Percentiles rank a stretch among this genome's conserved stretches.
phyloP scores from a whole-genome alignment of 2,113 vertebrate genomes.

The Columba livia region DNA sequence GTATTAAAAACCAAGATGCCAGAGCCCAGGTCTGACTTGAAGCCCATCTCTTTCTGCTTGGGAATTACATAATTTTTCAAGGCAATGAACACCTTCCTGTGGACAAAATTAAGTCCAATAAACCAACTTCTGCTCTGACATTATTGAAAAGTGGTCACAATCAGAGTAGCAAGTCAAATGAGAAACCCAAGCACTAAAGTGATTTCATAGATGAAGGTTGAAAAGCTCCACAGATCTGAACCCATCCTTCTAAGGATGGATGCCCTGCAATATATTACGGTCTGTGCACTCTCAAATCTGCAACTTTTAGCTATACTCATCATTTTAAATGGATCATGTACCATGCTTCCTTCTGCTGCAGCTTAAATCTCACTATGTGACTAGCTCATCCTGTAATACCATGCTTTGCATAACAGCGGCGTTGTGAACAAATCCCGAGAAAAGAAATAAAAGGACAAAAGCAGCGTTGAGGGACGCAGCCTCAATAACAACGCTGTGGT shows the following conservation, averaged over 20 bases:
- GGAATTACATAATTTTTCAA: slow-evolving; percentile 35
- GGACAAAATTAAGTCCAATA: slow-evolving; percentile 51
- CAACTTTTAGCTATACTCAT: neutral
- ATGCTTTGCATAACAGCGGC: neutral
- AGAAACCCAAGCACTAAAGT: slow-evolving; percentile 13
- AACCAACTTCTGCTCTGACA: slow-evolving; percentile 23
- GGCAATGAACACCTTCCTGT: neutral
- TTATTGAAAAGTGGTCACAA: slow-evolving; percentile 46
- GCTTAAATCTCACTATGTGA: neutral
- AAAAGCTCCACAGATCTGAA: neutral
- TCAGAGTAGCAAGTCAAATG: slow-evolving; percentile 28
- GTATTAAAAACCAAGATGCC: neutral
- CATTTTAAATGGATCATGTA: slow-evolving; percentile 21
- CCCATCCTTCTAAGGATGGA: neutral
- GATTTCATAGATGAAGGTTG: neutral
- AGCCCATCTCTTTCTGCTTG: neutral
- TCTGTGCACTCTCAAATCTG: neutral
- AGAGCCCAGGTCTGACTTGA: neutral
- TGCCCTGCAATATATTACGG: neutral
- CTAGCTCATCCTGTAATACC: neutral
- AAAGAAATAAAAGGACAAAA: neutral
- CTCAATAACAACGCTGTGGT: accelerated
- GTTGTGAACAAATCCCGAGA: neutral
- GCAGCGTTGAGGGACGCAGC: neutral
- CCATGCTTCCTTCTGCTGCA: neutral